phyloP scores from a whole-genome alignment of 2,888 invertebrate genomes.

The Pseudanteris insignis region DNA sequence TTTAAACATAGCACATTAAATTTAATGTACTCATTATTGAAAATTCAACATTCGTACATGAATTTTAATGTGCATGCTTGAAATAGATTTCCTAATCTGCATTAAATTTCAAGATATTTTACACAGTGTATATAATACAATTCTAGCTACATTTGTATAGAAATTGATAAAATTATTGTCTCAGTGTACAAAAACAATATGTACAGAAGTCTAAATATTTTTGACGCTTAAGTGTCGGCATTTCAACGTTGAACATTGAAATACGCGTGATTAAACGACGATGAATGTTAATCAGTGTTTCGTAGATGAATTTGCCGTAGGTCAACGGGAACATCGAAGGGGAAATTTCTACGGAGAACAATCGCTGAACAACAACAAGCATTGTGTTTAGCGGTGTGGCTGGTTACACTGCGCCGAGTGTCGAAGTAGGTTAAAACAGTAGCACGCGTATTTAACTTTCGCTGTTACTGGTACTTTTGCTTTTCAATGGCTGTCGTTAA shows the following conservation, averaged over 20 bases:
- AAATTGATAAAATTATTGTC: background rate
- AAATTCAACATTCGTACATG: no score
- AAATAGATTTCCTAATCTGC: no score
- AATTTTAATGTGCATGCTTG: no score
- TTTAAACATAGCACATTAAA: no score
- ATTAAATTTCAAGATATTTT: no score
- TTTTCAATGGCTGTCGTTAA: slow-evolving; percentile 41
- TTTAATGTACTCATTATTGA: no score
- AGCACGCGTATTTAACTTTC: slow-evolving; percentile 40
- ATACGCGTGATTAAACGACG: background rate
- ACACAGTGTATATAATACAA: no score
- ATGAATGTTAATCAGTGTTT: slow-evolving; percentile 19
- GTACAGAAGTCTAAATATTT: background rate
- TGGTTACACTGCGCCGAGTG: slow-evolving; percentile 33
- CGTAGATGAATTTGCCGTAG: slow-evolving; percentile 27
- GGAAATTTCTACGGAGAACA: slow-evolving; percentile 41
- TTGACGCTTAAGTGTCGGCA: no score
- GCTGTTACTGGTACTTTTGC: slow-evolving; percentile 42
- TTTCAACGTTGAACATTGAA: no score
- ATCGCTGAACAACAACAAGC: slow-evolving; percentile 34
- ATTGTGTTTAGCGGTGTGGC: slow-evolving; percentile 34
- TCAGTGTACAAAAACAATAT: background rate
- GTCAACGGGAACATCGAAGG: slow-evolving; percentile 41
- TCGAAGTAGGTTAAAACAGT: slow-evolving; percentile 44
- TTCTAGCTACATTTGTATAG: no score